Conservation (phyloP, 2,797 vertebrate genomes). For the Brotula barbata region DNA sequence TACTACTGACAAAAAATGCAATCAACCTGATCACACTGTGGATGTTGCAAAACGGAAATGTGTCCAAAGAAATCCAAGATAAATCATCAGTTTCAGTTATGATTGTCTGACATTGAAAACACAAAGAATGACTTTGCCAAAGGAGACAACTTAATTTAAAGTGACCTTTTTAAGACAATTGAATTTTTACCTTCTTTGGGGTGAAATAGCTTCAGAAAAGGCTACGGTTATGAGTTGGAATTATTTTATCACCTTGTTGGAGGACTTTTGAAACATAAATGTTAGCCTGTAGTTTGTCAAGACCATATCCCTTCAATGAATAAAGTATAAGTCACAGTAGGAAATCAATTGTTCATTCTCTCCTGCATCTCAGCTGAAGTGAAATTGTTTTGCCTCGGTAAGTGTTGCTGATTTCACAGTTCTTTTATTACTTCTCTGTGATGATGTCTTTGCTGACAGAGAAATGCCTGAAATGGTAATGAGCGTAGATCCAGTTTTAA, state of each 20-base stretch:
- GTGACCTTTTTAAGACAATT: constrained; percentile 42
- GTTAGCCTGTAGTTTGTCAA: constrained; percentile 52
- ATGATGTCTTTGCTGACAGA: constrained; percentile 44
- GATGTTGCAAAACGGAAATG: neutral
- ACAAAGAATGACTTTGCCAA: neutral
- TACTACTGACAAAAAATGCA: neutral
- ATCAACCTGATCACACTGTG: neutral
- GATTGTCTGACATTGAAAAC: constrained; percentile 16
- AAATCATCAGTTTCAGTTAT: constrained; percentile 16
- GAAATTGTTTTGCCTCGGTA: constrained; percentile 65
- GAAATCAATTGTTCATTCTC: constrained; percentile 66
- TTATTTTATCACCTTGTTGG: constrained; percentile 50
- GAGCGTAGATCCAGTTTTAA: constrained; percentile 59
- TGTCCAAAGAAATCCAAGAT: constrained; percentile 13
- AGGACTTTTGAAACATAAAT: constrained; percentile 58
- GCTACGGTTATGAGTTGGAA: constrained; percentile 38
- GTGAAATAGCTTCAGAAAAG: constrained; percentile 45
- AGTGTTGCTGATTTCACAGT: constrained; percentile 47
- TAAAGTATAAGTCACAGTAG: constrained; percentile 57
- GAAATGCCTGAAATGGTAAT: constrained; percentile 48
- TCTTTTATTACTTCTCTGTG: constrained; percentile 51
- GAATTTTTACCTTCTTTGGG: constrained; percentile 45
- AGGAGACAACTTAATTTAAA: constrained; percentile 39
- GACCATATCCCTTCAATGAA: constrained; percentile 59
- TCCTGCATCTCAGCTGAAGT: constrained; percentile 53